Conservation (phyloP, 2,888 invertebrate genomes). For the Hoplodrina blanda region DNA sequence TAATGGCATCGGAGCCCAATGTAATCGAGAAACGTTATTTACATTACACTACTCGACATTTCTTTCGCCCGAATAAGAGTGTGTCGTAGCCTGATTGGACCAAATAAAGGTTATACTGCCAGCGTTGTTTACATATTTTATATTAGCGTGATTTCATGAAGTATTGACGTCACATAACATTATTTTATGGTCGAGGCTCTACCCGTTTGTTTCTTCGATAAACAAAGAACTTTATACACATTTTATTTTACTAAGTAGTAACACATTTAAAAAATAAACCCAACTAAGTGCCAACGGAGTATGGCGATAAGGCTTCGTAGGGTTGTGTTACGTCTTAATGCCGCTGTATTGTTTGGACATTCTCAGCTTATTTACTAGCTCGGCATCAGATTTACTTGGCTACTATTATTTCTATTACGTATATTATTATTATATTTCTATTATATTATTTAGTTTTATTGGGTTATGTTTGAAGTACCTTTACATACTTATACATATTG, state of each 20-base stretch:
- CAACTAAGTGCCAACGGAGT: conserved; percentile 47
- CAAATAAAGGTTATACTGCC: conserved; percentile 58
- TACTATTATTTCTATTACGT: conserved; percentile 11
- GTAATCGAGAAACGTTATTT: conserved; percentile 58
- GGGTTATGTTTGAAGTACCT: conserved; percentile 3
- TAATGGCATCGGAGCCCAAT: conserved; percentile 60
- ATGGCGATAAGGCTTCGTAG: conserved; percentile 57
- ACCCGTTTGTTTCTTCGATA: conserved; percentile 37
- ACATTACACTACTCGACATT: conserved; percentile 50
- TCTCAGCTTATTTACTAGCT: conserved; percentile 40
- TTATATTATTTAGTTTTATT: conserved; percentile 4
- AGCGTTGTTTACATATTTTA: conserved; percentile 52
- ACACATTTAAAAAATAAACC: conserved; percentile 56
- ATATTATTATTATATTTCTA: too few species aligned
- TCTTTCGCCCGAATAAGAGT: conserved; percentile 47
- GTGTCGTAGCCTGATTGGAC: conserved; percentile 60
- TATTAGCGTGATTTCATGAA: conserved; percentile 59
- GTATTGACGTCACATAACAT: conserved; percentile 57
- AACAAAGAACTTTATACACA: conserved; percentile 43
- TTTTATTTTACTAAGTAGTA: conserved; percentile 40
- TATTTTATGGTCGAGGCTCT: conserved; percentile 47
- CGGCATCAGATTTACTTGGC: conserved; percentile 19
- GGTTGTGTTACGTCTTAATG: conserved; percentile 49
- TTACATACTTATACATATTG: too few species aligned
- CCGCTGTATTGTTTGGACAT: conserved; percentile 37